Percentiles rank a stretch among this genome's conserved stretches.
Evolutionary conservation across 1,140 invertebrate genomes (phyloP).

Genomic region (Procambarus virginalis): DNA sequence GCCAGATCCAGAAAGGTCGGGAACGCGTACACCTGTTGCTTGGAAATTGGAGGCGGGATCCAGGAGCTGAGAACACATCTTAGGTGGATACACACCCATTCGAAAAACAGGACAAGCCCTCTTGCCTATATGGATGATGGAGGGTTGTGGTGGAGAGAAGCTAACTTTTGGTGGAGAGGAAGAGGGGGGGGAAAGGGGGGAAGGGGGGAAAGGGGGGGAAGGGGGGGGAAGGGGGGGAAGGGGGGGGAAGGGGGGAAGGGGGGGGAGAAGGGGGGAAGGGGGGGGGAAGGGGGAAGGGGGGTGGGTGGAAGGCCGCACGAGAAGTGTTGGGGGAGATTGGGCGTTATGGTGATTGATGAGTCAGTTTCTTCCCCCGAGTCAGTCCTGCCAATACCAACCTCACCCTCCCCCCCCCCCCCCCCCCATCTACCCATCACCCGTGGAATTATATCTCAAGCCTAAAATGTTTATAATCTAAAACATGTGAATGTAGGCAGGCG

Average conservation of each 20-base stretch:
- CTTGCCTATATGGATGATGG: not conserved
- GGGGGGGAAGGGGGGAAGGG: too few species aligned
- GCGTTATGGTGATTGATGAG: constrained; percentile 65
- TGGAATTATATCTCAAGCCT: constrained; percentile 55
- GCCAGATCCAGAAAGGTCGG: too few species aligned
- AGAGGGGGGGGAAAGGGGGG: constrained; percentile 12
- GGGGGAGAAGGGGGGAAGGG: not conserved
- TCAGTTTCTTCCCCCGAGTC: constrained; percentile 45
- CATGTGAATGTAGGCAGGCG: too few species aligned
- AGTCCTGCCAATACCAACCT: constrained; percentile 61
- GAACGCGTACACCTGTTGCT: too few species aligned
- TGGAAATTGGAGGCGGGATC: too few species aligned
- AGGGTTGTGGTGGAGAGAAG: constrained; percentile 11
- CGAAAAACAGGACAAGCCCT: too few species aligned
- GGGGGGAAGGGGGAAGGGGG: constrained; percentile 9
- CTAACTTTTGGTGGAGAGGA: not conserved
- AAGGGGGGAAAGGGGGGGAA: not conserved
- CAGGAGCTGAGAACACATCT: too few species aligned
- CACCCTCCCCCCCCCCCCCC: not conserved
- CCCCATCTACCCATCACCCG: too few species aligned
- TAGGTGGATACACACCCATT: too few species aligned
- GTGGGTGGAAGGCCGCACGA: not conserved
- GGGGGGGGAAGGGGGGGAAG: not conserved
- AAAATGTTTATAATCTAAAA: constrained; percentile 36
- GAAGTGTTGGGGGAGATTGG: constrained; percentile 49